phyloP scores from a whole-genome alignment of 2,888 invertebrate genomes.

The Ormyrus thymus region DNA sequence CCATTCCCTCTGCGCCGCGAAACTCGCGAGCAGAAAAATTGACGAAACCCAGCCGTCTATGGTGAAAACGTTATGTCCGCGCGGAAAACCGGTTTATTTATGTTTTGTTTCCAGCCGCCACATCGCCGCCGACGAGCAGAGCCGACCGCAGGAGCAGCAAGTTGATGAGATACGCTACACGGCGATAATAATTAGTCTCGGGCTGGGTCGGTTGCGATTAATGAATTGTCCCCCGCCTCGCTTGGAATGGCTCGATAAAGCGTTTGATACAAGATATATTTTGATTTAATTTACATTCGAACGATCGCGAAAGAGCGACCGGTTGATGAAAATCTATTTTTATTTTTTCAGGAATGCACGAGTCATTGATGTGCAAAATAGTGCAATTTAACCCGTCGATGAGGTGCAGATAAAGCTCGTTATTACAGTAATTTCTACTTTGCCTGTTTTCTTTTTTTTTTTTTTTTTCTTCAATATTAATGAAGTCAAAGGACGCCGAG shows the following conservation, averaged over 20 bases:
- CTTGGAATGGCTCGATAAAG: neutral
- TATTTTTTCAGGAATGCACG: too few relatives aligned
- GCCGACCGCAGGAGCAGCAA: slow-evolving; percentile 2
- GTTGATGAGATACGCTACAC: slow-evolving; percentile 3
- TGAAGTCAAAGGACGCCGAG: too few relatives aligned
- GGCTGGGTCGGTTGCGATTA: neutral
- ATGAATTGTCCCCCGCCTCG: neutral
- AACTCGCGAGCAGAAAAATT: too few relatives aligned
- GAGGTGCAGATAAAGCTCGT: neutral
- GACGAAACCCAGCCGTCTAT: too few relatives aligned
- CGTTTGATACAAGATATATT: too few relatives aligned
- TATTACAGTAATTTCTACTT: neutral
- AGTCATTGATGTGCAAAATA: neutral
- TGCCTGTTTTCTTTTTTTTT: neutral
- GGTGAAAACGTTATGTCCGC: too few relatives aligned
- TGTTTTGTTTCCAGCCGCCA: neutral
- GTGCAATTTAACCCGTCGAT: slow-evolving; percentile 1
- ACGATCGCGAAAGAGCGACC: neutral
- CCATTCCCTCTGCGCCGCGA: too few relatives aligned
- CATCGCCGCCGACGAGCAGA: neutral
- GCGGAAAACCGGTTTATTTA: slow-evolving; percentile 14
- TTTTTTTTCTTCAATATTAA: neutral
- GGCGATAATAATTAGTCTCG: neutral
- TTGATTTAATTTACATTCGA: neutral
- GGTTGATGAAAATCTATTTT: too few relatives aligned